phyloP scores from a whole-genome alignment of 2,888 invertebrate genomes.

The Pimpla rufipes region DNA sequence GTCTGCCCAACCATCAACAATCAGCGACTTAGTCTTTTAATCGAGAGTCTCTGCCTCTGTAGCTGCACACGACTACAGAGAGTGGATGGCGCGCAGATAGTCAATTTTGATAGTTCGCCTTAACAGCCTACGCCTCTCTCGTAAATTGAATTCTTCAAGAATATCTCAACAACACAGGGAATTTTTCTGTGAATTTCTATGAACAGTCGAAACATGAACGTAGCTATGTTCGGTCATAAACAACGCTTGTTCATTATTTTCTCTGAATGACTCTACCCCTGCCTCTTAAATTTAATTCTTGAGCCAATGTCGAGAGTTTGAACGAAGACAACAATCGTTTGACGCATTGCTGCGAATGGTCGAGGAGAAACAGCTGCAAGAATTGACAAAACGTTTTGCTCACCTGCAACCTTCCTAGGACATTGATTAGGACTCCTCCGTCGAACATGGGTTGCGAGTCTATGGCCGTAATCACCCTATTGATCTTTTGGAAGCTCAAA shows the following conservation, averaged over 20 bases:
- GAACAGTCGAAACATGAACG: too few species aligned
- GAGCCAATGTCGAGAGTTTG: background rate
- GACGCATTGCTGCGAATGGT: too few species aligned
- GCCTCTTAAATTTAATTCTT: conserved; percentile 1
- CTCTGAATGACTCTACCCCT: background rate
- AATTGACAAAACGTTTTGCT: conserved; percentile 72
- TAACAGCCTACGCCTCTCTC: conserved; percentile 62
- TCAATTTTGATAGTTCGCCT: conserved; percentile 1
- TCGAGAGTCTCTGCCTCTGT: conserved; percentile 59
- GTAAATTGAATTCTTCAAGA: conserved; percentile 24
- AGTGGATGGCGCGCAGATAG: background rate
- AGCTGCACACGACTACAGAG: conserved; percentile 14
- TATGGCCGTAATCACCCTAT: conserved; percentile 95
- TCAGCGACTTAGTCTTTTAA: conserved; percentile 77
- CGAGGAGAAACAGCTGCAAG: too few species aligned
- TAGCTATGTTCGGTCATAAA: conserved; percentile 42
- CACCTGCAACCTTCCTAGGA: conserved; percentile 98
- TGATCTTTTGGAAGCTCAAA: conserved; percentile 96
- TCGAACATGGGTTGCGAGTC: conserved; percentile 99
- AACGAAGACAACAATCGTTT: background rate
- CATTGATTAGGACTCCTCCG: conserved; percentile 98
- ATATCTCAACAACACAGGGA: too few species aligned
- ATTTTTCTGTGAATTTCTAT: too few species aligned
- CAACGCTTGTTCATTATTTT: conserved; percentile 69
- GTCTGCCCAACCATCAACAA: conserved; percentile 90